Evolutionary conservation across 2,888 invertebrate genomes (phyloP).

Genomic region (Philopedon plagiatum): DNA sequence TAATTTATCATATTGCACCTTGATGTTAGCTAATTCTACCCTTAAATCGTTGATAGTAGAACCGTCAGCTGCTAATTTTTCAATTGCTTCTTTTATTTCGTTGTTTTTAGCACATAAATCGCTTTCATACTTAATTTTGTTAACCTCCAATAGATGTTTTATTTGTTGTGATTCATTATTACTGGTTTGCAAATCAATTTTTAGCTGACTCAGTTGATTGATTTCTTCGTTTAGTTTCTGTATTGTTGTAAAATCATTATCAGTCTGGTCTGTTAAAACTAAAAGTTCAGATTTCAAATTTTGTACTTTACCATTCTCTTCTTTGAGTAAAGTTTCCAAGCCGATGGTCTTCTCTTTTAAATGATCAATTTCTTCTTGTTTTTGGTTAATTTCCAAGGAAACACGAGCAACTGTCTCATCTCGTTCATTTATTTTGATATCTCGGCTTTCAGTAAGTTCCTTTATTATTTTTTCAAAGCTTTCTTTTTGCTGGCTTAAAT

Average conservation of each 20-base stretch:
- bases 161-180: constrained; percentile 38
- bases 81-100: constrained; percentile 38
- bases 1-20: constrained; percentile 16
- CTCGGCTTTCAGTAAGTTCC: constrained; percentile 32
- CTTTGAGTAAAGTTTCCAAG: constrained; percentile 22
- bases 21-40: constrained; percentile 53
- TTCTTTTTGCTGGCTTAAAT: constrained; percentile 36
- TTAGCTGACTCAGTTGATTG: constrained; percentile 21
- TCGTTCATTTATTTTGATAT: constrained; percentile 30
- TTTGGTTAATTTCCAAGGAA: constrained; percentile 32
- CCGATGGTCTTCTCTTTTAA: constrained; percentile 14
- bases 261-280: constrained; percentile 20
- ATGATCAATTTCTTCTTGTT: constrained; percentile 38
- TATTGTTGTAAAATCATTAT: constrained; percentile 33
- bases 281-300: constrained; percentile 43
- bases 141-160: constrained; percentile 36
- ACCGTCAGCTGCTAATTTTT: constrained; percentile 59
- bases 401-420: constrained; percentile 29
- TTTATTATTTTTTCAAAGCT: constrained; percentile 32
- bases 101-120: constrained; percentile 44
- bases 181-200: constrained; percentile 23
- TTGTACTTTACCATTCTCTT: constrained; percentile 35
- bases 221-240: constrained; percentile 45
- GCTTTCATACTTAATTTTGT: constrained; percentile 40
- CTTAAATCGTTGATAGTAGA: constrained; percentile 61